These are phyloP conservation scores for Tolmerus cingulatus DNA, from an alignment of 2,888 invertebrate genomes.

Conservation along the genomic window DNA sequence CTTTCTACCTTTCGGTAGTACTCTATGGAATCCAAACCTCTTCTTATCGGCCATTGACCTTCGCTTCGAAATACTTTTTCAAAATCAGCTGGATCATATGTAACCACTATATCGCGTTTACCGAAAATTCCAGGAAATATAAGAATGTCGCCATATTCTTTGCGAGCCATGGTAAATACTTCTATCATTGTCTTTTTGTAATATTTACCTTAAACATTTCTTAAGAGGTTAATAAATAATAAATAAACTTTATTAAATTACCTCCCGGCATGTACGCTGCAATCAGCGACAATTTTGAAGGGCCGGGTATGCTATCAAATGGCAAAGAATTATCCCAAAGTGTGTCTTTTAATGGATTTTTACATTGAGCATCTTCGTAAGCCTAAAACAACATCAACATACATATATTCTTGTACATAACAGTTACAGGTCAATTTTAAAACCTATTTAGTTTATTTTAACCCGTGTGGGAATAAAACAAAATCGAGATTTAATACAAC, in stretches of 20 bases:
- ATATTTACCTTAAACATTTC: slow-evolving; percentile 50
- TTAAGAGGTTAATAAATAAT: neutral
- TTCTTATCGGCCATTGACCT: slow-evolving; percentile 60
- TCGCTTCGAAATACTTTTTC: slow-evolving; percentile 62
- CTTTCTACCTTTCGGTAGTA: slow-evolving; percentile 59
- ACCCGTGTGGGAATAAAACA: neutral
- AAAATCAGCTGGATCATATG: slow-evolving; percentile 66
- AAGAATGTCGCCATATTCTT: slow-evolving; percentile 57
- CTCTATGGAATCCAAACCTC: slow-evolving; percentile 58
- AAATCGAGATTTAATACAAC: too few species aligned
- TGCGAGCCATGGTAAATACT: neutral
- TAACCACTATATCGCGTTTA: slow-evolving; percentile 56
- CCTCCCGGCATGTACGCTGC: slow-evolving; percentile 57
- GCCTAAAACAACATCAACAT: neutral
- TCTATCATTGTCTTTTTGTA: slow-evolving; percentile 47
- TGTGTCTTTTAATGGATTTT: slow-evolving; percentile 45
- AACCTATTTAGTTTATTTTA: neutral
- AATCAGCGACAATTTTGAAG: slow-evolving; percentile 52
- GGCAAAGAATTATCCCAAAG: slow-evolving; percentile 54
- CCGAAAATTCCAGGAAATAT: slow-evolving; percentile 57
- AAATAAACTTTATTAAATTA: slow-evolving; percentile 28
- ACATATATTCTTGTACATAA: neutral
- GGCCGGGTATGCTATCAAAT: slow-evolving; percentile 56
- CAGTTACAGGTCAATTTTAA: too few species aligned
- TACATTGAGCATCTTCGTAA: slow-evolving; percentile 43